These are phyloP conservation scores for Semaprochilodus insignis DNA, from an alignment of 2,797 vertebrate species.

Conservation along the genomic window DNA sequence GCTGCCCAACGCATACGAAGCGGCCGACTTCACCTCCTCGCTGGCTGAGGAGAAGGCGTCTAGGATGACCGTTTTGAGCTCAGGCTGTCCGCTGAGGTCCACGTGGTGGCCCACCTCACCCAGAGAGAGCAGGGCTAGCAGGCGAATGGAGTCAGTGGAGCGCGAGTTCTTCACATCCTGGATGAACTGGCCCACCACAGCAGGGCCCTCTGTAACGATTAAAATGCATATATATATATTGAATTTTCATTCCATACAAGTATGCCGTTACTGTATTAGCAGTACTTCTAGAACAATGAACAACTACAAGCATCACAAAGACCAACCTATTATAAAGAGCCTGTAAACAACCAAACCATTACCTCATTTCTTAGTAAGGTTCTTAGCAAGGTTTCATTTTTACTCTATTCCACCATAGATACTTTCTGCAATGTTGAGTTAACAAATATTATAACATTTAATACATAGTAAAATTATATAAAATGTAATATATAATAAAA, in stretches of 20 bases:
- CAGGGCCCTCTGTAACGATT: slow-evolving; percentile 86
- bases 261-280: no score
- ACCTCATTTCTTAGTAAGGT: no score
- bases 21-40: slow-evolving; percentile 98
- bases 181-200: slow-evolving; percentile 98
- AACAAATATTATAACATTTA: no score
- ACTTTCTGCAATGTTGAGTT: no score
- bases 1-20: slow-evolving; percentile 95
- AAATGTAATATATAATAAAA: background rate
- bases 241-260: no score
- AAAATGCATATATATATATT: background rate
- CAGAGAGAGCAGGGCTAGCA: slow-evolving; percentile 93
- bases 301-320: no score
- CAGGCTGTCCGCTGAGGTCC: slow-evolving; percentile 95
- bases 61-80: slow-evolving; percentile 96
- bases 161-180: slow-evolving; percentile 99
- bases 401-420: no score
- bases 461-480: no score
- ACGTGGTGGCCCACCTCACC: slow-evolving; percentile 98
- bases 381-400: no score
- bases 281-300: no score
- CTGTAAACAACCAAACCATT: no score
- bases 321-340: no score
- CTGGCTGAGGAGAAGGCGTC: slow-evolving; percentile 98
- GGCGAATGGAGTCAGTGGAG: slow-evolving; percentile 96